Evolutionary conservation across 2,888 invertebrate species (phyloP).

Genomic region (Clostera curtula): DNA sequence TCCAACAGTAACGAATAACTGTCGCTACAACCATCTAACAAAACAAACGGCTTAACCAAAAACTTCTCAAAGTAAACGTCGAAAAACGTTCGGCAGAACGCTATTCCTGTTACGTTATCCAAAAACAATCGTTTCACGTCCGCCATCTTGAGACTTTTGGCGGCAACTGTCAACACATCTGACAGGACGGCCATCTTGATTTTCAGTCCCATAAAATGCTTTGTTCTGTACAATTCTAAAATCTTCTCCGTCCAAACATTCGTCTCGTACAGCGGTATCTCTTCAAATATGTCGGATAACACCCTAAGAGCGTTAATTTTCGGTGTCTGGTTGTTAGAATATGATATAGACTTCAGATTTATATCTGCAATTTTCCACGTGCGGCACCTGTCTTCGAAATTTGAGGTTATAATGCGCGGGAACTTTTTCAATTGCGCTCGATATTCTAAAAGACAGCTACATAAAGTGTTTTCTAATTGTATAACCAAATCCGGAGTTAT

Average conservation of each 20-base stretch:
- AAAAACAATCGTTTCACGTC: neutral
- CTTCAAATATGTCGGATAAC: neutral
- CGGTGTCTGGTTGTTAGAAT: neutral
- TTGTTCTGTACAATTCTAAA: neutral
- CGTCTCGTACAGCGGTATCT: neutral
- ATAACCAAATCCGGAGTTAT: constrained; percentile 18
- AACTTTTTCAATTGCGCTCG: constrained; percentile 9
- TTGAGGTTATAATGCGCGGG: neutral
- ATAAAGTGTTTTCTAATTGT: constrained; percentile 15
- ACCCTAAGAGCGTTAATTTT: neutral
- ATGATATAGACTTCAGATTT: neutral
- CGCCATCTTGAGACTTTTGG: neutral
- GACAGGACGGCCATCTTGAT: neutral
- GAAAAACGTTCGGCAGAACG: constrained; percentile 27
- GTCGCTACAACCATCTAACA: constrained; percentile 20
- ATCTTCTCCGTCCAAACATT: neutral
- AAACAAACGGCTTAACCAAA: constrained; percentile 20
- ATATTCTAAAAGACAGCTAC: constrained; percentile 17
- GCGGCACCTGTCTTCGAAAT: neutral
- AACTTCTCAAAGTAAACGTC: constrained; percentile 23
- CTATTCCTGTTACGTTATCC: constrained; percentile 8
- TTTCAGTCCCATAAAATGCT: neutral
- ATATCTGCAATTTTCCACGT: neutral
- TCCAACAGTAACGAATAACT: constrained; percentile 26
- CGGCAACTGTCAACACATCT: neutral